A percentile compares a stretch with the other conserved stretches of the same genome.
These are phyloP conservation scores for Chalcis sispes DNA, from an alignment of 2,888 invertebrate genomes.

Conservation along the genomic window DNA sequence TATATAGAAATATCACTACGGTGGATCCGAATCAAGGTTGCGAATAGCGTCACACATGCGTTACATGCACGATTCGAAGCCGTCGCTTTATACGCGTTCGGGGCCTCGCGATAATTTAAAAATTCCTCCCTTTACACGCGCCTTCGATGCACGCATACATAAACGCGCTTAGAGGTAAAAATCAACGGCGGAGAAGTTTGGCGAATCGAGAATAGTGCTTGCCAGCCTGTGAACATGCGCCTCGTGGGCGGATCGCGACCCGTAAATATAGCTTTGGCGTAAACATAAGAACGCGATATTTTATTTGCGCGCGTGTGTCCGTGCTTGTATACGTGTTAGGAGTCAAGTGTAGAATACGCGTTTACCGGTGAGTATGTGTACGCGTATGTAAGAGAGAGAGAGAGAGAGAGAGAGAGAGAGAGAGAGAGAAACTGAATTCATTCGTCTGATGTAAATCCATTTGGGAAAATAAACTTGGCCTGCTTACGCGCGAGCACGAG, in stretches of 20 bases:
- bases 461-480: constrained; percentile 52
- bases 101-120: constrained; percentile 26
- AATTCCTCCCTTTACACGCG: neutral
- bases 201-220: constrained; percentile 29
- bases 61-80: constrained; percentile 3
- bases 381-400: no score
- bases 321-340: no score
- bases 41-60: constrained; percentile 48
- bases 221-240: neutral
- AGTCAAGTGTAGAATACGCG: no score
- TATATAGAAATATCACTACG: neutral
- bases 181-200: neutral
- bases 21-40: constrained; percentile 49
- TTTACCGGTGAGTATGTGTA: no score
- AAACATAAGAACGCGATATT: constrained; percentile 47
- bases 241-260: constrained; percentile 55
- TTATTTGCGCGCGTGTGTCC: neutral
- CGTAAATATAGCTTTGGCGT: constrained; percentile 58
- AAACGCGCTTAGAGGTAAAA: neutral
- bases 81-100: neutral
- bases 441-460: constrained; percentile 42
- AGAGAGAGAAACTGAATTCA: constrained; percentile 24
- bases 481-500: constrained; percentile 28
- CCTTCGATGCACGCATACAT: neutral
- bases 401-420: no score